phyloP scores from a whole-genome alignment of 2,888 invertebrate genomes.

The Amitus sp. region DNA sequence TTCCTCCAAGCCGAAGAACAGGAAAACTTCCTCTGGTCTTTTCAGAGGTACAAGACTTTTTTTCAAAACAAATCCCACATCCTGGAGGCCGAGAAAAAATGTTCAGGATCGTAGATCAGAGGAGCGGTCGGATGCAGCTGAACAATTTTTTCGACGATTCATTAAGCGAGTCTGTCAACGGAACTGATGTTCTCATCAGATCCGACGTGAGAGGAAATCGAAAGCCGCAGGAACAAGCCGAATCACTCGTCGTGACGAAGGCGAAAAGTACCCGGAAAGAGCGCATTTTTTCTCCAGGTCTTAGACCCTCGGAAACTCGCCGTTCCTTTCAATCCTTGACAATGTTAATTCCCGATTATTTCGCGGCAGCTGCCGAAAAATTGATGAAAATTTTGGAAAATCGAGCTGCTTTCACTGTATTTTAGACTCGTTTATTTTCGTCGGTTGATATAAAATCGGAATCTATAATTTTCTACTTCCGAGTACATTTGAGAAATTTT shows the following conservation, averaged over 20 bases:
- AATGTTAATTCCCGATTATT: slow-evolving; percentile 36
- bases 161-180: slow-evolving; percentile 14
- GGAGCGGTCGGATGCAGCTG: slow-evolving; percentile 20
- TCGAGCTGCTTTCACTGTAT: slow-evolving; percentile 57
- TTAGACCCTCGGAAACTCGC: background rate
- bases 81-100: background rate
- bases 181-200: slow-evolving; percentile 2
- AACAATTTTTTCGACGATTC: slow-evolving; percentile 20
- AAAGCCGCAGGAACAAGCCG: slow-evolving; percentile 25
- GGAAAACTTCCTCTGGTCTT: background rate
- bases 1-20: background rate
- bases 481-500: no score
- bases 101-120: background rate
- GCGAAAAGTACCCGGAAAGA: slow-evolving; percentile 23
- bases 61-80: background rate
- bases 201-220: slow-evolving; percentile 16
- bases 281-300: background rate
- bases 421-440: no score
- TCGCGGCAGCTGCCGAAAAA: slow-evolving; percentile 10
- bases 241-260: slow-evolving; percentile 13
- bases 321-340: slow-evolving; percentile 41
- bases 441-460: no score
- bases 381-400: slow-evolving; percentile 57
- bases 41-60: background rate
- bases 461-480: no score